A percentile compares a stretch with the other conserved stretches of the same genome.
Evolutionary conservation across 2,888 invertebrate species (phyloP).

Genomic region (Leucophora obtusa): DNA sequence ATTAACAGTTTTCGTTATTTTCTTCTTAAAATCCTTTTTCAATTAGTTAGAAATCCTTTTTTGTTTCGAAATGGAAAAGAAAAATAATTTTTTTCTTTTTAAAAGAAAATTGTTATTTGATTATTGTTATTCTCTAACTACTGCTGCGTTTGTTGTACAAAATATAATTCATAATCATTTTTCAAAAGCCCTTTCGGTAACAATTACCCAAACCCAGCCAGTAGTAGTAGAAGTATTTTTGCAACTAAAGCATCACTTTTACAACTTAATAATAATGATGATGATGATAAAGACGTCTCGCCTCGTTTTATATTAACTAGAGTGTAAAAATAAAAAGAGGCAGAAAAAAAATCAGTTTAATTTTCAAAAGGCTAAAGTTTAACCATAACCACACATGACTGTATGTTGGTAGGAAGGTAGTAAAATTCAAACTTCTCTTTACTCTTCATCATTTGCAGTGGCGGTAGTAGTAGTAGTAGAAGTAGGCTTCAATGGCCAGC

Average conservation of each 20-base stretch:
- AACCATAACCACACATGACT: not conserved
- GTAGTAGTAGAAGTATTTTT: slow-evolving; percentile 9
- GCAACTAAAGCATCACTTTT: slow-evolving; percentile 42
- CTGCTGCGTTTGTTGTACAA: slow-evolving; percentile 63
- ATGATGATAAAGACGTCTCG: slow-evolving; percentile 60
- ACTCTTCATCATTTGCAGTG: not conserved
- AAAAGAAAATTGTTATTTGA: not conserved
- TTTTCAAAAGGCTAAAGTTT: slow-evolving; percentile 15
- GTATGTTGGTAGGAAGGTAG: too few relatives aligned
- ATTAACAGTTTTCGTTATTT: slow-evolving; percentile 36
- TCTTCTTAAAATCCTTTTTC: slow-evolving; percentile 33
- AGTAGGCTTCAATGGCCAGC: slow-evolving; percentile 55
- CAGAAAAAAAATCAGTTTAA: slow-evolving; percentile 22
- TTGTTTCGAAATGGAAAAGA: slow-evolving; percentile 1
- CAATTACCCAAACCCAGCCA: slow-evolving; percentile 49
- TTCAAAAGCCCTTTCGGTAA: slow-evolving; percentile 44
- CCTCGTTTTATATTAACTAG: slow-evolving; percentile 62
- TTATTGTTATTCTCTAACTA: slow-evolving; percentile 12
- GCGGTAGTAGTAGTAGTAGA: not conserved
- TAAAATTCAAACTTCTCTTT: not conserved
- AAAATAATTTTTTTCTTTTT: slow-evolving; percentile 13
- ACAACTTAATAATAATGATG: slow-evolving; percentile 14
- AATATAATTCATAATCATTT: slow-evolving; percentile 51
- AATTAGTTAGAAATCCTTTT: slow-evolving; percentile 43
- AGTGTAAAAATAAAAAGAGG: slow-evolving; percentile 49